Conservation (phyloP, 2,113 vertebrate species). For the Ochotona princeps region DNA sequence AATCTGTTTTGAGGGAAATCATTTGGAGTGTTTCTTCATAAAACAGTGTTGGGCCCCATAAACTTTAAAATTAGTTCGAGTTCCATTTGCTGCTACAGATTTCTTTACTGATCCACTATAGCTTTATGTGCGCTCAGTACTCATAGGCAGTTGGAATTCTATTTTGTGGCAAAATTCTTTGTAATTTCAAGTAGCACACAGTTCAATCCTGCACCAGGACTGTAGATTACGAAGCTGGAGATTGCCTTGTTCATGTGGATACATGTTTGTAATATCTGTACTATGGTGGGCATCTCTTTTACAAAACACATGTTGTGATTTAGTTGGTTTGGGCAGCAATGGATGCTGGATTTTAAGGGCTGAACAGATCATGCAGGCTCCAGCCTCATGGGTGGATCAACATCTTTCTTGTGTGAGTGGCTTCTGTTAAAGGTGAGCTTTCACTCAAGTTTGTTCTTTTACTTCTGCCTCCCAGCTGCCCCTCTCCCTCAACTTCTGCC, state of each 20-base stretch:
- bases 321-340: not conserved
- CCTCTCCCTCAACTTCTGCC: too few species aligned
- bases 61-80: not conserved
- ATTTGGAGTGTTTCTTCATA: not conserved
- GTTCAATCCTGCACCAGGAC: not conserved
- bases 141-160: not conserved
- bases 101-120: not conserved
- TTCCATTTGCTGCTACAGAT: not conserved
- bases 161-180: not conserved
- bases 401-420: not conserved
- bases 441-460: too few species aligned
- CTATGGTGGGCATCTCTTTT: not conserved
- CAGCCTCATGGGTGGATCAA: not conserved
- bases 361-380: not conserved
- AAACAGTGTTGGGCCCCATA: too few species aligned
- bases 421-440: not conserved
- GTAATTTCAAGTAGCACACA: conserved; percentile 12
- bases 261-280: not conserved
- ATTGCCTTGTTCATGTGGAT: not conserved
- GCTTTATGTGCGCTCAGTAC: not conserved
- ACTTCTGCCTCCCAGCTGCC: too few species aligned
- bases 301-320: not conserved
- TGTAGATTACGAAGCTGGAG: not conserved
- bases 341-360: not conserved
- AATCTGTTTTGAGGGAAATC: not conserved